These are phyloP conservation scores for Schizothorax lantsangensis DNA, from an alignment of 2,797 vertebrate genomes.

Conservation along the genomic window DNA sequence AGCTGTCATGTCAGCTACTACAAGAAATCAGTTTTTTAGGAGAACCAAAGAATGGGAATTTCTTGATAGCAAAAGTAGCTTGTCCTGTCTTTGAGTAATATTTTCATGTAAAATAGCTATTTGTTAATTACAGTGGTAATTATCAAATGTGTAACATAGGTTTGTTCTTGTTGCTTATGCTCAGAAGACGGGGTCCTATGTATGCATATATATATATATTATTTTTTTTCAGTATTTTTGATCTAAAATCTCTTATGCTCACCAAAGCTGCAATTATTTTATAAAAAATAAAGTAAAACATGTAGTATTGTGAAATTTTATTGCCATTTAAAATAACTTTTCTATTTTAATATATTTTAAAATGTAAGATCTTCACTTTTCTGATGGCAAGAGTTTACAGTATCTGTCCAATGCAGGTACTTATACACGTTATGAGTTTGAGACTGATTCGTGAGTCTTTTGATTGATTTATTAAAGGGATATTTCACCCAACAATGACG, in stretches of 20 bases:
- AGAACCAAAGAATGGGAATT: background rate
- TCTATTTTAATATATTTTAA: background rate
- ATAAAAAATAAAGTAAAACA: too few species aligned
- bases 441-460: background rate
- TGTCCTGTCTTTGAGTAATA: background rate
- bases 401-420: background rate
- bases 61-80: background rate
- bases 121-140: background rate
- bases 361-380: background rate
- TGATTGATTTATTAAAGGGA: background rate
- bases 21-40: background rate
- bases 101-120: background rate
- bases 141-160: background rate
- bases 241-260: too few species aligned
- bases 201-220: too few species aligned
- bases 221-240: too few species aligned
- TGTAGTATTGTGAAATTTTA: too few species aligned
- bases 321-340: too few species aligned
- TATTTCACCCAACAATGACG: too few species aligned
- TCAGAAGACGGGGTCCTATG: too few species aligned
- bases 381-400: background rate
- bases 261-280: too few species aligned
- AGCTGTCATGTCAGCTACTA: conserved; percentile 1
- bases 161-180: background rate
- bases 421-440: background rate